These are phyloP conservation scores for Rhinophrynus dorsalis DNA, from an alignment of 2,797 vertebrate genomes.

Conservation along the genomic window DNA sequence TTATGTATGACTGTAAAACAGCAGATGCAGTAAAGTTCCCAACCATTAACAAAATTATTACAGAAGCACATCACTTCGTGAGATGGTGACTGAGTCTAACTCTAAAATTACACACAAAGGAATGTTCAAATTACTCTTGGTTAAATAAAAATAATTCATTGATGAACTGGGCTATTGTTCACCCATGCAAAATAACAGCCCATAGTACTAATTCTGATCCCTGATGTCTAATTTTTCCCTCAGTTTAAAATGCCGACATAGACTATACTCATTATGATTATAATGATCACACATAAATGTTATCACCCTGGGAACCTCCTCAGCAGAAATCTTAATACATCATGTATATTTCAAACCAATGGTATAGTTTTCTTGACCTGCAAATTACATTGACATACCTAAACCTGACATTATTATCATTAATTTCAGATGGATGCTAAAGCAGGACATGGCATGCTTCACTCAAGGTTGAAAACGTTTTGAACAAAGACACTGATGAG, in stretches of 20 bases:
- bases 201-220: conserved; percentile 25
- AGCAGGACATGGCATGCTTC: no score
- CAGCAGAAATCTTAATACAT: conserved; percentile 23
- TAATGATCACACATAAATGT: conserved; percentile 36
- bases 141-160: conserved; percentile 30
- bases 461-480: no score
- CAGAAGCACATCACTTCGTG: background rate
- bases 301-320: conserved; percentile 36
- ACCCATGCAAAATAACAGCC: conserved; percentile 14
- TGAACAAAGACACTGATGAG: no score
- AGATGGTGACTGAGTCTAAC: conserved; percentile 9
- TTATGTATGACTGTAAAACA: background rate
- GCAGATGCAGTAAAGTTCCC: background rate
- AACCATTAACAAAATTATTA: conserved; percentile 23
- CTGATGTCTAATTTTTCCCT: no score
- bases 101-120: conserved; percentile 28
- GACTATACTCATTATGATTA: conserved; percentile 31
- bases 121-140: conserved; percentile 23
- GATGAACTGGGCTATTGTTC: conserved; percentile 17
- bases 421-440: no score
- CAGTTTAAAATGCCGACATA: conserved; percentile 35
- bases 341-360: conserved; percentile 1
- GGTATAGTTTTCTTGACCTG: conserved; percentile 22
- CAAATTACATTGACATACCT: conserved; percentile 23
- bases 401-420: conserved; percentile 18